Conservation (phyloP, 1,140 invertebrate genomes). For the Cepaea nemoralis region DNA sequence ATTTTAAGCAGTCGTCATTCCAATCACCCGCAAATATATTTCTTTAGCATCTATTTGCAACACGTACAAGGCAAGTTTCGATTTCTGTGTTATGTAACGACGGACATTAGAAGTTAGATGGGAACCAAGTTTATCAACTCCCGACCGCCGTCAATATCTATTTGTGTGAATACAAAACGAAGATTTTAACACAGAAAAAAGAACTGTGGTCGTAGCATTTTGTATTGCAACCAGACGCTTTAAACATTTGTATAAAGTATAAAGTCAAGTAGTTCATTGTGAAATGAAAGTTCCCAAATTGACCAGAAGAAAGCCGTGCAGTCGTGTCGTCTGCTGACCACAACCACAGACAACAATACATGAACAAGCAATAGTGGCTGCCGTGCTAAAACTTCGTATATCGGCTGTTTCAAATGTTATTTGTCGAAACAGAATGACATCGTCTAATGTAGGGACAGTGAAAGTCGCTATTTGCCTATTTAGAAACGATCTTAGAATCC, state of each 20-base stretch:
- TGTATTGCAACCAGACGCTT: too few species aligned
- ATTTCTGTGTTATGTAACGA: not conserved
- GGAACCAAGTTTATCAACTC: too few species aligned
- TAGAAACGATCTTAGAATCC: constrained; percentile 67
- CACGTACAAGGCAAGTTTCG: not conserved
- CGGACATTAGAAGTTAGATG: not conserved
- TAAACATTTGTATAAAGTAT: too few species aligned
- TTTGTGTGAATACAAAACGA: too few species aligned
- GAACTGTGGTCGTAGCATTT: not conserved
- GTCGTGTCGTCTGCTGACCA: not conserved
- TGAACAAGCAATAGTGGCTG: not conserved
- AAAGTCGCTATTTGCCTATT: constrained; percentile 58
- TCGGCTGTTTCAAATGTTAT: not conserved
- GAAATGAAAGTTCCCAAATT: not conserved
- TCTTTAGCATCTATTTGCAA: not conserved
- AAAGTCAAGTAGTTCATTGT: not conserved
- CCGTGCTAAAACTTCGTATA: not conserved
- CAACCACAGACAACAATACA: not conserved
- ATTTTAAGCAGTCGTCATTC: too few species aligned
- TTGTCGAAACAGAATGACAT: not conserved
- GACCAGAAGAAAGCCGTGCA: too few species aligned
- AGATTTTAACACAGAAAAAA: too few species aligned
- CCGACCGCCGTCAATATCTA: too few species aligned
- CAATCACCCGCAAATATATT: too few species aligned
- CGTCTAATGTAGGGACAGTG: not conserved